phyloP scores from a whole-genome alignment of 2,797 vertebrate genomes.

The Clarias platycephalus region DNA sequence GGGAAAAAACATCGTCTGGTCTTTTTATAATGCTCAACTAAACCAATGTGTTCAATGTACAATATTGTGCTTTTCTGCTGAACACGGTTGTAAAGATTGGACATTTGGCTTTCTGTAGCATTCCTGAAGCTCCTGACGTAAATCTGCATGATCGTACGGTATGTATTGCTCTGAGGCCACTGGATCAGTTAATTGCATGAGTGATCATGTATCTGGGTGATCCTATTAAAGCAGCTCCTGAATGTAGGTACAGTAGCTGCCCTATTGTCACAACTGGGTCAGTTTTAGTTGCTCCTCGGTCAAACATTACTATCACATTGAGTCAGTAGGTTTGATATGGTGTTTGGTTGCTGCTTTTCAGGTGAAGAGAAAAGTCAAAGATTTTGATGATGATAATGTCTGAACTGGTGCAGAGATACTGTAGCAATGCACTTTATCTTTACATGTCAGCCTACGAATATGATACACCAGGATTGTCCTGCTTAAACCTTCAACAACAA shows the following conservation, averaged over 20 bases:
- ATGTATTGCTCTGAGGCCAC: not conserved
- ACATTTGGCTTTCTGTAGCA: not conserved
- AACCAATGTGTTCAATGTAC: not conserved
- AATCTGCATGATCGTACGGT: not conserved
- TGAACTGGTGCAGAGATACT: not conserved
- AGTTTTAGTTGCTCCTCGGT: not conserved
- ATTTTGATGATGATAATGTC: not conserved
- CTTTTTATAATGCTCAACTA: not conserved
- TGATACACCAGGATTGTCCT: not conserved
- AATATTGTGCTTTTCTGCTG: not conserved
- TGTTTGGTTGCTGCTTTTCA: not conserved
- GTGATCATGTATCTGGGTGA: not conserved
- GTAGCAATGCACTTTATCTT: not conserved
- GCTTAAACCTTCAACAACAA: not conserved
- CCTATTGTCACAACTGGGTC: not conserved
- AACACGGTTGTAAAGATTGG: not conserved
- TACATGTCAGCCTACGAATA: not conserved
- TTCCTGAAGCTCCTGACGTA: not conserved
- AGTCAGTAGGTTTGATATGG: not conserved
- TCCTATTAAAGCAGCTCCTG: not conserved
- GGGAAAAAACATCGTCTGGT: not conserved
- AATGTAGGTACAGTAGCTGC: not conserved
- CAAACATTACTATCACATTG: not conserved
- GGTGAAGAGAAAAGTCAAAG: not conserved
- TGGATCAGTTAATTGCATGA: not conserved